These are phyloP conservation scores for Onychomys leucogaster DNA, from an alignment of 2,797 vertebrate genomes.

Conservation along the genomic window DNA sequence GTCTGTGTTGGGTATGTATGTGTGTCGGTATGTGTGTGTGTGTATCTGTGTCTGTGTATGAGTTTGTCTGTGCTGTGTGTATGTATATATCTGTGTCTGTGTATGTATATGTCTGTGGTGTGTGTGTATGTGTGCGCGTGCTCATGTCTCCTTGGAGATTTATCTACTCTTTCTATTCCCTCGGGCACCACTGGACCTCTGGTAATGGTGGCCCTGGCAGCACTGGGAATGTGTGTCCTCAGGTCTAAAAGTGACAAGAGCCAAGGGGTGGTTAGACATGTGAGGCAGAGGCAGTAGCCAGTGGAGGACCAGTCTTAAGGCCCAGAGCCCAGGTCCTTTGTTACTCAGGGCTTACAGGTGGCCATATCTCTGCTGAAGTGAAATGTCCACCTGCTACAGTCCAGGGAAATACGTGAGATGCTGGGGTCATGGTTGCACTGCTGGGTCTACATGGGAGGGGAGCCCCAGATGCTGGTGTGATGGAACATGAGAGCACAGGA, in stretches of 20 bases:
- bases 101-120: background rate
- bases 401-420: background rate
- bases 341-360: background rate
- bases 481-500: background rate
- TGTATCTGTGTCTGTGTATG: background rate
- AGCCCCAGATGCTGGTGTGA: background rate
- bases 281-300: background rate
- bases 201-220: background rate
- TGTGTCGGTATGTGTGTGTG: background rate
- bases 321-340: background rate
- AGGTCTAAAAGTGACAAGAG: background rate
- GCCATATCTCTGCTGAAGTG: too few relatives aligned
- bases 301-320: background rate
- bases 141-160: background rate
- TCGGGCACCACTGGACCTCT: background rate
- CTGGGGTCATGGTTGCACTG: background rate
- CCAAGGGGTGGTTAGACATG: background rate
- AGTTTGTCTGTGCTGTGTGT: background rate
- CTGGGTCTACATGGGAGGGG: background rate
- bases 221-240: background rate
- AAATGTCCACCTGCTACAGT: background rate
- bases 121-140: background rate
- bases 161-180: background rate
- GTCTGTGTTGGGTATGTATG: too few relatives aligned
- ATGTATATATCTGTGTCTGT: background rate